A percentile compares a stretch with the other conserved stretches of the same genome.
Evolutionary conservation across 2,797 vertebrate species (phyloP).

Genomic region (Phoxinus dragarum): DNA sequence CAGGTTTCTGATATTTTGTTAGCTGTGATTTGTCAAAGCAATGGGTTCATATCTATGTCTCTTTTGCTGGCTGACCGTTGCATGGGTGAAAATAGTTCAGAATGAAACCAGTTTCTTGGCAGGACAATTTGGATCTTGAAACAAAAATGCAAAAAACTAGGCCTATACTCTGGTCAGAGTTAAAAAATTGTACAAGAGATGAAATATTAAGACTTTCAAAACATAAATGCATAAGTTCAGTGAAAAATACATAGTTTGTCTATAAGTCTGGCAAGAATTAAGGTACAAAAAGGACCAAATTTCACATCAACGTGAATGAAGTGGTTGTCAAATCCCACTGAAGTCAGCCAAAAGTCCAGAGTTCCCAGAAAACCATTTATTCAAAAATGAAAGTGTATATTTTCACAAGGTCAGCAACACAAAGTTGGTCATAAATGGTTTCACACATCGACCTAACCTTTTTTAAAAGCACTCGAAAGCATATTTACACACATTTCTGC

Average conservation of each 20-base stretch:
- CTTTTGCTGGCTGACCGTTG: slow-evolving; percentile 69
- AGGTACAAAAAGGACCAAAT: background rate
- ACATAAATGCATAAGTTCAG: background rate
- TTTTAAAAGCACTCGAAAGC: background rate
- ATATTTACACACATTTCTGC: background rate
- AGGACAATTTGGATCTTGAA: slow-evolving; percentile 16
- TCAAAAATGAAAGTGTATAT: slow-evolving; percentile 1
- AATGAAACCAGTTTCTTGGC: slow-evolving; percentile 33
- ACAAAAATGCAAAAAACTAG: background rate
- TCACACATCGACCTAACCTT: background rate
- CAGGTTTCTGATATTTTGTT: slow-evolving; percentile 59
- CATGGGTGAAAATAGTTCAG: slow-evolving; percentile 42
- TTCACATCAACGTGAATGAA: slow-evolving; percentile 52
- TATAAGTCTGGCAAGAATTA: slow-evolving; percentile 15
- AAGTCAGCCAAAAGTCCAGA: slow-evolving; percentile 57
- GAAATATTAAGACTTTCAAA: slow-evolving; percentile 23
- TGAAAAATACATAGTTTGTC: slow-evolving; percentile 10
- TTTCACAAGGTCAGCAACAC: slow-evolving; percentile 35
- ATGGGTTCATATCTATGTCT: slow-evolving; percentile 67
- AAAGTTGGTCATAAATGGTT: slow-evolving; percentile 33
- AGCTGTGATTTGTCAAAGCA: slow-evolving; percentile 62
- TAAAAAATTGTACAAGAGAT: slow-evolving; percentile 30
- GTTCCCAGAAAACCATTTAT: slow-evolving; percentile 39
- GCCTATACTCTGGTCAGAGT: background rate
- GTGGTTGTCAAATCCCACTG: slow-evolving; percentile 25